These are phyloP conservation scores for Euproctis similis DNA, from an alignment of 2,888 invertebrate species.

Conservation along the genomic window DNA sequence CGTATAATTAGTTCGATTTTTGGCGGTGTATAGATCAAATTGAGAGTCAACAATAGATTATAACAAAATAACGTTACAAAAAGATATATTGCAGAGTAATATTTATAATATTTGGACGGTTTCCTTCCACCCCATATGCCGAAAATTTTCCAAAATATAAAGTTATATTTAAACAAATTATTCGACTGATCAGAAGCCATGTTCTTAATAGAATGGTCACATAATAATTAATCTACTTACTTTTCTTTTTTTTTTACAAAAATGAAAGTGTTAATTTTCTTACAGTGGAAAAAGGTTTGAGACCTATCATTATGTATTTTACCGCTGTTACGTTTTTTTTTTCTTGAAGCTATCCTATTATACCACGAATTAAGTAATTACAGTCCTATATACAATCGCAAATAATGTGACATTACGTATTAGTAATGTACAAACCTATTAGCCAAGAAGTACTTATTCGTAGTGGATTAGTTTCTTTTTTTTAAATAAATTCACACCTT, in stretches of 20 bases:
- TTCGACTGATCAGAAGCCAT: constrained; percentile 23
- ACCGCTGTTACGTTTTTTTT: constrained; percentile 25
- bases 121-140: constrained; percentile 43
- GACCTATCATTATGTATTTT: constrained; percentile 31
- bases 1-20: constrained; percentile 44
- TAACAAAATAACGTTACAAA: constrained; percentile 34
- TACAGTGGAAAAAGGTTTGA: constrained; percentile 7
- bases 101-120: constrained; percentile 37
- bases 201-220: constrained; percentile 8
- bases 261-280: constrained; percentile 24
- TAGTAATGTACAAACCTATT: too few species aligned
- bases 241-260: neutral
- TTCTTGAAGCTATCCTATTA: too few species aligned
- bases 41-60: constrained; percentile 42
- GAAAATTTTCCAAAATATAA: constrained; percentile 38
- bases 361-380: too few species aligned
- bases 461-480: too few species aligned
- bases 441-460: too few species aligned
- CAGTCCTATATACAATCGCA: constrained; percentile 5
- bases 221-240: neutral
- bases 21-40: constrained; percentile 42
- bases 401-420: constrained; percentile 11
- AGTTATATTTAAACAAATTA: constrained; percentile 38
- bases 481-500: too few species aligned
- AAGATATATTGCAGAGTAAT: constrained; percentile 37